A percentile compares a stretch with the other conserved stretches of the same genome.
phyloP scores from a whole-genome alignment of 2,888 invertebrate genomes.

The Dicyrtomina minuta region DNA sequence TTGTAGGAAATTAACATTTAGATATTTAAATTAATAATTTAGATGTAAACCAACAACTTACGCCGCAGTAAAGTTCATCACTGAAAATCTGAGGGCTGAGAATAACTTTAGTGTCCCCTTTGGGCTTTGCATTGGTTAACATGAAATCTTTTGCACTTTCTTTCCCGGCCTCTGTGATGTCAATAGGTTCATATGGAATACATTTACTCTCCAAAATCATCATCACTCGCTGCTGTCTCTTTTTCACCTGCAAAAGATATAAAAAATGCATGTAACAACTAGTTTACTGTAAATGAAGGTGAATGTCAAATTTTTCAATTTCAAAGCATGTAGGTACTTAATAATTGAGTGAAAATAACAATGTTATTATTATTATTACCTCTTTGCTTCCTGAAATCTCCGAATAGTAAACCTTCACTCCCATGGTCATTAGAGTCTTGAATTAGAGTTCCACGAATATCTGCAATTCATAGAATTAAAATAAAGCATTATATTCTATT shows the following conservation, averaged over 20 bases:
- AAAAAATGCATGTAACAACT: too few relatives aligned
- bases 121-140: constrained; percentile 69
- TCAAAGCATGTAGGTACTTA: too few relatives aligned
- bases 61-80: constrained; percentile 89
- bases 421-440: too few relatives aligned
- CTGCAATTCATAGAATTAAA: constrained; percentile 50
- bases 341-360: constrained; percentile 1
- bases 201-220: constrained; percentile 91
- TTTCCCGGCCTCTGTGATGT: constrained; percentile 90
- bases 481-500: too few relatives aligned
- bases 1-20: background rate
- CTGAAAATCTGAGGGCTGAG: constrained; percentile 94
- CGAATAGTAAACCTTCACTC: too few relatives aligned
- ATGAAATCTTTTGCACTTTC: constrained; percentile 87
- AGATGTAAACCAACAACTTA: constrained; percentile 64
- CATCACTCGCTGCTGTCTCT: constrained; percentile 87
- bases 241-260: constrained; percentile 79
- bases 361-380: constrained; percentile 73
- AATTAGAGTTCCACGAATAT: constrained; percentile 91
- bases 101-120: constrained; percentile 71
- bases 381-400: constrained; percentile 93
- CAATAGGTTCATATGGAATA: constrained; percentile 85
- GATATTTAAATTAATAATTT: background rate
- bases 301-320: too few relatives aligned
- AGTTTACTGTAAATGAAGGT: too few relatives aligned